Percentiles rank a stretch among this genome's conserved stretches.
phyloP scores from a whole-genome alignment of 2,113 vertebrate species.

The Progne subis region DNA sequence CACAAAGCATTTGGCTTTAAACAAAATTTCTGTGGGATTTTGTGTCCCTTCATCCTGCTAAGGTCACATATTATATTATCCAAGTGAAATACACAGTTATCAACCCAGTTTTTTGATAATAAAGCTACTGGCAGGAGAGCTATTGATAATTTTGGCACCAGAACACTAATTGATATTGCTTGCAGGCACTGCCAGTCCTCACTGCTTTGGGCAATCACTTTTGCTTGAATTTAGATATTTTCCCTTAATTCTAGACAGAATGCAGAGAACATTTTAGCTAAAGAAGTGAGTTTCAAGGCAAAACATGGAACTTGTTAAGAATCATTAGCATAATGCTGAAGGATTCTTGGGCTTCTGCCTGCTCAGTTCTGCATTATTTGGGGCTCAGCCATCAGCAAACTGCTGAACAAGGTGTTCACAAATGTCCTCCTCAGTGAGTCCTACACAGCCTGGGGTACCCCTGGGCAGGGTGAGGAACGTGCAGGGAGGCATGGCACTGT shows the following conservation, averaged over 20 bases:
- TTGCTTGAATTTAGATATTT: background rate
- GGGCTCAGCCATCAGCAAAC: constrained; percentile 6
- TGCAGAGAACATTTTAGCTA: background rate
- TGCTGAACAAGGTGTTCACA: background rate
- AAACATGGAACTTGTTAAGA: constrained; percentile 4
- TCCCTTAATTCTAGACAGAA: background rate
- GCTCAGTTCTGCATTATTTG: background rate
- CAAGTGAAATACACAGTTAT: background rate
- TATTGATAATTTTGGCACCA: background rate
- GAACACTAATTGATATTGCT: background rate
- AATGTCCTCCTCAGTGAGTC: rapidly evolving
- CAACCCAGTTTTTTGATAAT: background rate
- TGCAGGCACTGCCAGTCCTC: background rate
- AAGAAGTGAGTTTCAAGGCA: background rate
- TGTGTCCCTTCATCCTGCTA: rapidly evolving
- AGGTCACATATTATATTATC: background rate
- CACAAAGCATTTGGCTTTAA: background rate
- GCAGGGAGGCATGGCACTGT: background rate
- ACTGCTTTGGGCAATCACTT: background rate
- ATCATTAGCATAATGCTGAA: constrained; percentile 17
- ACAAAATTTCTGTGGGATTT: background rate
- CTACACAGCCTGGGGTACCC: rapidly evolving
- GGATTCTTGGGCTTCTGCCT: constrained; percentile 43
- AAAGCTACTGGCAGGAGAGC: background rate
- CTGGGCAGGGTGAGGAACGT: rapidly evolving